Evolutionary conservation across 2,797 vertebrate genomes (phyloP).

Genomic region (Helicolenus hilgendorfi): DNA sequence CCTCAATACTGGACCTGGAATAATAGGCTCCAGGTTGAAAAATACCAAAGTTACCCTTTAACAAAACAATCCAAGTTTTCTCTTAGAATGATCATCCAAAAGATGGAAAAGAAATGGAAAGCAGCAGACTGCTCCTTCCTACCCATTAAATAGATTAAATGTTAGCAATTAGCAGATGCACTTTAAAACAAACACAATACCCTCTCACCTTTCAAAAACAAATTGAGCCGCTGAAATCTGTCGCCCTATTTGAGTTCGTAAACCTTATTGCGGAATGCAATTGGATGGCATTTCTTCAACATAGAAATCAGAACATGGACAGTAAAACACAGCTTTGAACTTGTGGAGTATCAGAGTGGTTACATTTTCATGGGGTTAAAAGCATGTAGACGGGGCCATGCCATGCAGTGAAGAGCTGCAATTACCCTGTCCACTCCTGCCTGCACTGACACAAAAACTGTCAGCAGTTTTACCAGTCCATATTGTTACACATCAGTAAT

Average conservation of each 20-base stretch:
- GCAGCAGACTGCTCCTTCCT: background rate
- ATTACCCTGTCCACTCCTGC: slow-evolving; percentile 8
- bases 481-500: background rate
- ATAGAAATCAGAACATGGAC: background rate
- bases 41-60: too few species aligned
- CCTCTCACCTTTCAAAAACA: background rate
- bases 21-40: too few species aligned
- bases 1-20: too few species aligned
- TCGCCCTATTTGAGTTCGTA: background rate
- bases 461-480: background rate
- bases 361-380: background rate
- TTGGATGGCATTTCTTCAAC: background rate
- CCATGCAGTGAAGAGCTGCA: slow-evolving; percentile 1
- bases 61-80: too few species aligned
- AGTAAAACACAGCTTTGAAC: background rate
- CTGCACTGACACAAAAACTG: background rate
- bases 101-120: background rate
- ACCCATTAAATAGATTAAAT: background rate
- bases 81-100: too few species aligned
- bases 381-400: background rate
- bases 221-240: background rate
- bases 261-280: background rate
- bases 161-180: background rate
- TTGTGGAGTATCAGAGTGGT: background rate
- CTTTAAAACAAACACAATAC: too few species aligned